A percentile compares a stretch with the other conserved stretches of the same genome.
Conservation (phyloP, 1,140 invertebrate species). For the Drosophila grimshawi region DNA sequence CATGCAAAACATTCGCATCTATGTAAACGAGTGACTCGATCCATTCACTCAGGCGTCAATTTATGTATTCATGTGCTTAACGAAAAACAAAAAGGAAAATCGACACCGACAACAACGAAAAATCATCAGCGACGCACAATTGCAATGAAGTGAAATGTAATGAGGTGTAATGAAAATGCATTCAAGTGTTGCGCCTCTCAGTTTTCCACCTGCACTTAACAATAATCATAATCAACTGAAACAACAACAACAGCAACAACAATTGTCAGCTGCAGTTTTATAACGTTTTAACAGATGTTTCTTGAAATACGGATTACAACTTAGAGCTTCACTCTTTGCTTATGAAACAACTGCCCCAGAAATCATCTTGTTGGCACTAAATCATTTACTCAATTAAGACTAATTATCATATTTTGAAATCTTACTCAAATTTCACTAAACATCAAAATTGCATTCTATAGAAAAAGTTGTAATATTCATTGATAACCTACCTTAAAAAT, state of each 20-base stretch:
- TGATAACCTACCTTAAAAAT: too few species aligned
- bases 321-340: background rate
- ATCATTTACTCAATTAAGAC: too few species aligned
- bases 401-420: too few species aligned
- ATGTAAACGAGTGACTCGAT: conserved; percentile 68
- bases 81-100: conserved; percentile 30
- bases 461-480: too few species aligned
- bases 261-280: background rate
- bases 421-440: too few species aligned
- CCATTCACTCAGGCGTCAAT: conserved; percentile 45
- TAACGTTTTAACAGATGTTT: conserved; percentile 1
- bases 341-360: background rate
- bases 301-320: too few species aligned
- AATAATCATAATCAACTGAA: conserved; percentile 58
- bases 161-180: conserved; percentile 82
- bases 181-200: conserved; percentile 70
- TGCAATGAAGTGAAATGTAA: conserved; percentile 81
- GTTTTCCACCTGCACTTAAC: conserved; percentile 74
- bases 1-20: conserved; percentile 68
- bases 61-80: conserved; percentile 44
- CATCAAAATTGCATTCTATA: too few species aligned
- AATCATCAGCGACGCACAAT: conserved; percentile 61
- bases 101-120: conserved; percentile 14
- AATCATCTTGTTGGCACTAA: too few species aligned
- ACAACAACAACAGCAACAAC: conserved; percentile 8